Evolutionary conservation across 2,888 invertebrate species (phyloP), one percentile per base, ranked within the genome.

Genomic region (Metopia argyrocephala): DNA sequence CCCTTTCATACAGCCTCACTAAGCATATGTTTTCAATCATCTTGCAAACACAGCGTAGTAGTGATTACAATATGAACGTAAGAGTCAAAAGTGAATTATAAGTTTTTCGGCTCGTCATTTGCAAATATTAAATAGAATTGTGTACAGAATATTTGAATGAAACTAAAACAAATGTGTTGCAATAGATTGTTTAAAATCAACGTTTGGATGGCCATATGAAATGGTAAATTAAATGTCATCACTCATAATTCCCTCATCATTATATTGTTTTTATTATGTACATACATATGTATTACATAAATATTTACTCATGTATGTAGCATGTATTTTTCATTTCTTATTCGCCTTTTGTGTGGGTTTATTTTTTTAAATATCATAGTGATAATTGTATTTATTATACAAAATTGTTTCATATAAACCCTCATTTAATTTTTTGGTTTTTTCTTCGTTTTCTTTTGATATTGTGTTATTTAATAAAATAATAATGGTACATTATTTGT

Each of bases 211-310:
- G 66, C 76, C 50, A 65, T 57, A 64, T 54, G 46, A 73, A 66
- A 73, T 73, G 59, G 61, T 66, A 78, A 78, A 74, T 69, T 69
- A 66, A 79, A 79, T 70, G 64, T 75, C 79, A 78, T 78, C 79
- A 70, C 69, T 75, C 75, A 75, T 69, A 52, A 28, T 59, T 69
- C 71, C 69, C 68, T 64, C 71, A 64, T 46, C 54, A 18, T n/a
- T 18, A n/a, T n/a, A n/a, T n/a, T 20, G 12, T 21, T 6, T 3
- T 15, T 15, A 54, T 27, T n/a, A 27, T 23, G 56, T 25, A n/a
- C 25, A 25, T 27, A 66, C 21, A 66, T n/a, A 66, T 54, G 38
- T 38, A 38, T 38, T 38, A 38, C 15, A 12, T 15, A 4, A 56
- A 45, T 21, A 68, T 38, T n/a, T 38, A 2, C 59, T 5, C 38